Evolutionary conservation across 2,113 vertebrate genomes (phyloP).

Genomic region (Phoxinus phoxinus): DNA sequence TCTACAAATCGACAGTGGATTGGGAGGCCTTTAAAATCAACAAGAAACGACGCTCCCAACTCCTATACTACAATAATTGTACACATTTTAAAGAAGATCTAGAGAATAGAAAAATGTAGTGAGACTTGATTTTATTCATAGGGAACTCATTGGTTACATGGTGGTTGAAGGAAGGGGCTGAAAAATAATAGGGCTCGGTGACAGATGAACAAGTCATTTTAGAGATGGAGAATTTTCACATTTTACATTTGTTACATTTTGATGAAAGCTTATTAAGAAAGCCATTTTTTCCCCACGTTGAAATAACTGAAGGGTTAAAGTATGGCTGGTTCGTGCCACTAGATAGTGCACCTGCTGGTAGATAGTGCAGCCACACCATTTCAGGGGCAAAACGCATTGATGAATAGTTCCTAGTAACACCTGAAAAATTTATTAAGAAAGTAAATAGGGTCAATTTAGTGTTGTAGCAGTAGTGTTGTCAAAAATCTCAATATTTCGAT

Average conservation of each 20-base stretch:
- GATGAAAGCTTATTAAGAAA: not conserved
- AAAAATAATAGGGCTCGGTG: not conserved
- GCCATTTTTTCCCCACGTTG: not conserved
- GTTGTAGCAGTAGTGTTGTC: not conserved
- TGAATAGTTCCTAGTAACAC: not conserved
- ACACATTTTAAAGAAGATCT: not conserved
- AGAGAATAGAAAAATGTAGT: not conserved
- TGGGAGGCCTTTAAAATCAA: not conserved
- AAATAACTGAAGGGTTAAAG: not conserved
- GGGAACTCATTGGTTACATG: not conserved
- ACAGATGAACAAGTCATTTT: not conserved
- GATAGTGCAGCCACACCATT: not conserved
- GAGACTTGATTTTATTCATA: slow-evolving; percentile 12
- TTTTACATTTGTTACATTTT: not conserved
- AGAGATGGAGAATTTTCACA: not conserved
- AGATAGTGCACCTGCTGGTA: not conserved
- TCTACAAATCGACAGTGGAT: not conserved
- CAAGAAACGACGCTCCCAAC: not conserved
- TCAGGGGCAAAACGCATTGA: not conserved
- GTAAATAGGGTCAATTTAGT: not conserved
- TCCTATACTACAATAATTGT: not conserved
- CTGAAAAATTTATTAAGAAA: not conserved
- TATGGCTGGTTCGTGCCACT: not conserved
- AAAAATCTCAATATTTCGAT: no score
- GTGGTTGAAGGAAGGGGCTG: not conserved